Evolutionary conservation across 2,888 invertebrate genomes (phyloP).

Genomic region (Leucophenga maculata): DNA sequence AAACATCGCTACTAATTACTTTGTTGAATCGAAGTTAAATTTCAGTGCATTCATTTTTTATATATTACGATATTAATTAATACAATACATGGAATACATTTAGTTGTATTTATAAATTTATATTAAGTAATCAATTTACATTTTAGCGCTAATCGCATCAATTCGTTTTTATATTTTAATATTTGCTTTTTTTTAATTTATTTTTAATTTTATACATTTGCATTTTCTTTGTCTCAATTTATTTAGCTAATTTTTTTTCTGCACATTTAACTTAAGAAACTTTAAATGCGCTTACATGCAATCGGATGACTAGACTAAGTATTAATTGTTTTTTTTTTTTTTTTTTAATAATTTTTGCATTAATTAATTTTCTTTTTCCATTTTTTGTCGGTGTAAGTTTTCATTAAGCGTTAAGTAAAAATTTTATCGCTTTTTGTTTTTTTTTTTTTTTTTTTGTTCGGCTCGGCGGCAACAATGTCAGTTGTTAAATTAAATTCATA

Average conservation of each 20-base stretch:
- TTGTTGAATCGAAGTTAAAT: too few species aligned
- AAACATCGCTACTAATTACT: neutral
- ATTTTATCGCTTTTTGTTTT: constrained; percentile 20
- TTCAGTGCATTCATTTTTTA: too few species aligned
- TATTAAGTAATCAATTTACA: neutral
- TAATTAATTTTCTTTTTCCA: too few species aligned
- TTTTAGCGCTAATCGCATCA: constrained; percentile 17
- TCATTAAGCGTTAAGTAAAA: constrained; percentile 16
- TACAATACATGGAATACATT: constrained; percentile 15
- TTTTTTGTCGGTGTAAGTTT: too few species aligned
- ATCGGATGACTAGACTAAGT: too few species aligned
- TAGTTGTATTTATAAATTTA: neutral
- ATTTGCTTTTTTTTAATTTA: too few species aligned
- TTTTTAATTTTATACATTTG: constrained; percentile 43
- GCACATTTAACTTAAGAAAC: too few species aligned
- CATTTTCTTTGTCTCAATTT: constrained; percentile 26
- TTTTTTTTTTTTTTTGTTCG: constrained; percentile 45
- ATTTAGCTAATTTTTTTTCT: neutral
- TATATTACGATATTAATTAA: too few species aligned
- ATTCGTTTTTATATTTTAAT: neutral
- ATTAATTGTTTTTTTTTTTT: too few species aligned
- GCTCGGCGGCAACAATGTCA: constrained; percentile 67
- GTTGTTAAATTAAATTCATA: constrained; percentile 33
- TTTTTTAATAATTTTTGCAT: too few species aligned
- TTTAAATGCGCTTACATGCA: too few species aligned